phyloP scores from a whole-genome alignment of 2,113 vertebrate genomes.

The Lagopus muta region DNA sequence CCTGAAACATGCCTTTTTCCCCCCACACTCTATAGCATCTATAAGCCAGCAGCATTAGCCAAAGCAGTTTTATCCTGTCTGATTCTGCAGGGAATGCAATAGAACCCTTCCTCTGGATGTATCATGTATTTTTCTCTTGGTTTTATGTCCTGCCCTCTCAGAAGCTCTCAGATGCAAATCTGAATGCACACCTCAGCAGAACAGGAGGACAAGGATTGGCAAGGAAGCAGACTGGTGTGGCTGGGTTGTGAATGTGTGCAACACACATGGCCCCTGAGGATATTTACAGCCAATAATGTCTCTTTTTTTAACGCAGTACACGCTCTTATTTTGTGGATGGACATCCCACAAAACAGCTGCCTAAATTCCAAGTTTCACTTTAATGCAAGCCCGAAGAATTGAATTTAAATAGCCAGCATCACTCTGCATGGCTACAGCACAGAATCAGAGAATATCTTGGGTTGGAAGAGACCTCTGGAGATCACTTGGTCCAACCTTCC shows the following conservation, averaged over 20 bases:
- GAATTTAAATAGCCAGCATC: background rate
- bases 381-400: background rate
- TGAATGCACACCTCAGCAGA: background rate
- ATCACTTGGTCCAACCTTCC: background rate
- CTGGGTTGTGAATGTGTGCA: background rate
- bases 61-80: background rate
- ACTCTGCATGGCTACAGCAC: background rate
- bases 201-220: background rate
- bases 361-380: background rate
- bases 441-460: background rate
- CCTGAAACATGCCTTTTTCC: background rate
- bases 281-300: background rate
- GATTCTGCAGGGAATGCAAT: background rate
- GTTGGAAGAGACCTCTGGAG: background rate
- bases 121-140: background rate
- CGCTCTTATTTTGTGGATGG: background rate
- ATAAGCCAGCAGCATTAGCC: background rate
- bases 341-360: background rate
- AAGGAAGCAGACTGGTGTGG: background rate
- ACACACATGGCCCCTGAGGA: background rate
- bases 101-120: rapidly evolving
- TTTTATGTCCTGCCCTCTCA: background rate
- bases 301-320: background rate
- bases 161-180: background rate
- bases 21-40: background rate